phyloP scores from a whole-genome alignment of 2,888 invertebrate genomes.

The Bellardia pandia region DNA sequence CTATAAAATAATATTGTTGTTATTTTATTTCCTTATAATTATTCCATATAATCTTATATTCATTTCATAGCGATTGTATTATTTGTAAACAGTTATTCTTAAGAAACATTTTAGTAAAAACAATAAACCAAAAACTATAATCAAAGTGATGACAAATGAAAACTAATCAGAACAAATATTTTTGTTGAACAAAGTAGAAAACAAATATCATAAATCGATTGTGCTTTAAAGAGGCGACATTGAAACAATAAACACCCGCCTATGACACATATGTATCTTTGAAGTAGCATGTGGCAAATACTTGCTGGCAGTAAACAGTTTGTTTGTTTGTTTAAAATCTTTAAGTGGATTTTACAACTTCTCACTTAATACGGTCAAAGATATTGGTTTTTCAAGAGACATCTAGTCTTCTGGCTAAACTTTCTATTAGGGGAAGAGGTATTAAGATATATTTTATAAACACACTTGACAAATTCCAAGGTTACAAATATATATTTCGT shows the following conservation, averaged over 20 bases:
- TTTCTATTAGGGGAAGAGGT: too few relatives aligned
- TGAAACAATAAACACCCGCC: slow-evolving; percentile 40
- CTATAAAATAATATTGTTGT: not conserved
- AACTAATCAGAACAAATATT: not conserved
- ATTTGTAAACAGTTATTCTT: not conserved
- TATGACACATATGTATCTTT: not conserved
- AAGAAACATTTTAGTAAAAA: not conserved
- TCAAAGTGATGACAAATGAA: slow-evolving; percentile 25
- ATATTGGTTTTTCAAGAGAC: not conserved
- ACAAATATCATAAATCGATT: slow-evolving; percentile 32
- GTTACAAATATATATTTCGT: not conserved
- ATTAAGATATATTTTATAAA: slow-evolving; percentile 10
- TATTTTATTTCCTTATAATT: not conserved
- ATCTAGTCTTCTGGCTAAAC: not conserved
- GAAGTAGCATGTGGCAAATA: not conserved
- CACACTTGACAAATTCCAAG: not conserved
- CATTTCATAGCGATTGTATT: not conserved
- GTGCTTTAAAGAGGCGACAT: slow-evolving; percentile 8
- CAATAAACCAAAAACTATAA: not conserved
- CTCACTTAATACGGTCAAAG: slow-evolving; percentile 10
- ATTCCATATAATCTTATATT: not conserved
- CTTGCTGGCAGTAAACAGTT: not conserved
- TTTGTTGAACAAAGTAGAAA: not conserved
- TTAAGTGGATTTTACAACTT: slow-evolving; percentile 24
- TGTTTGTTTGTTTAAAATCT: slow-evolving; percentile 15